phyloP scores from a whole-genome alignment of 2,797 vertebrate genomes.

The Chloroceryle amazona region DNA sequence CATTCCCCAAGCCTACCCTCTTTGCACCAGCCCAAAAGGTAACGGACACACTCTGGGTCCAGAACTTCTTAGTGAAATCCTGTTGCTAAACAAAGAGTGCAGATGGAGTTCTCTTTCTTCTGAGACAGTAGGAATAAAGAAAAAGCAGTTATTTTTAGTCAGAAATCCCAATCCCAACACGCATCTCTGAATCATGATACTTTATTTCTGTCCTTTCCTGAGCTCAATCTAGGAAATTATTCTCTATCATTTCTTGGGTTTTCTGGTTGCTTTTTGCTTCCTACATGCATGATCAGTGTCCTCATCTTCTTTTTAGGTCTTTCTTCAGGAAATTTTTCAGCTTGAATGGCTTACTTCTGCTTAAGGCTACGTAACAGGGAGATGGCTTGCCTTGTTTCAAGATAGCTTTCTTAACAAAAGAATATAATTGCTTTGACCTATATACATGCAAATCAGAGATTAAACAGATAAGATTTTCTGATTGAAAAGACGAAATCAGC shows the following conservation, averaged over 20 bases:
- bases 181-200: not conserved
- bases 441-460: not conserved
- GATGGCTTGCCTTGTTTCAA: not conserved
- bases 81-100: not conserved
- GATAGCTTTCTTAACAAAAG: not conserved
- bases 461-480: not conserved
- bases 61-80: not conserved
- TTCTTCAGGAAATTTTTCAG: not conserved
- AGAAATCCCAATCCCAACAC: not conserved
- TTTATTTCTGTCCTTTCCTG: not conserved
- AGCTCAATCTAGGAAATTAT: not conserved
- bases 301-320: not conserved
- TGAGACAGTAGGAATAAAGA: not conserved
- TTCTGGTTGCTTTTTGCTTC: not conserved
- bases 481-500: not conserved
- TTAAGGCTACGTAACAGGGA: not conserved
- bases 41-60: not conserved
- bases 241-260: not conserved
- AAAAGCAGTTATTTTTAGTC: not conserved
- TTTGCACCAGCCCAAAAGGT: not conserved
- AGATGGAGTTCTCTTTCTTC: not conserved
- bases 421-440: conserved; percentile 8
- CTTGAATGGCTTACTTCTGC: not conserved
- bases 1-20: not conserved
- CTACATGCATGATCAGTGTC: not conserved